Base-by-base conservation (phyloP, 2,888 invertebrate species). In the Synanthedon tipuliformis region DNA sequence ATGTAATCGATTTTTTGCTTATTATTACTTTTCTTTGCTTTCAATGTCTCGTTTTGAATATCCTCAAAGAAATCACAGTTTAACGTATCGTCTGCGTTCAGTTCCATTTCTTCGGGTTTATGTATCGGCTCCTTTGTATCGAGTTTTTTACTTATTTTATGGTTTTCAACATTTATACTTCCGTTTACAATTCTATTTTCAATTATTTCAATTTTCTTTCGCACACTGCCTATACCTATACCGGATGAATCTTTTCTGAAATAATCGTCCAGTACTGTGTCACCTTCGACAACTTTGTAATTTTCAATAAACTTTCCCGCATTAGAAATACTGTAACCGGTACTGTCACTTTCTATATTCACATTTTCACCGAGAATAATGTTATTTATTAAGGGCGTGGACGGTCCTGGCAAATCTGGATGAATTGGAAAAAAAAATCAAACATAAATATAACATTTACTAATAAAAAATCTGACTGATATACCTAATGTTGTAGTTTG, bases 301-400 rank as follows among this genome's bases (percentile, higher is more conserved):
- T 62, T 55, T 54, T 68, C 68, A 48, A 61, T 65, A 48, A 56
- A 55, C 41, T 59, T 58, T 34, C 60, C 61, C 1, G 57, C 52
- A 52, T 58, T 57, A n/a, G 50, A 52, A 40, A 51, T 34, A 54
- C 58, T 41, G 45, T 50, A 55, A 52, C 10, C 3, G 10, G 10
- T 10, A 34, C 34, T 34, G 34, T 60, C 41, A 41, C n/a, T 13
- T 41, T 59, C 51, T 41, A 51, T 16, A 50, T 55, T 50, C 40
- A 60, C 51, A 59, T 68, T 69, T 10, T 65, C 67, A 4, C 81
- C 83, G 59, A 82, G 84, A 11, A 85, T 57, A 61, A 85, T 78
- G n/a, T 78, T 76, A 40, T 66, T 69, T 56, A 85, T 81, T 5
- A 74, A 67, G 3, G 85, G 83, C 2, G 85, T 84, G 0, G 78